Evolutionary conservation across 2,797 vertebrate genomes (phyloP), one percentile per base, ranked within the genome.

Genomic region (Lophius americanus): DNA sequence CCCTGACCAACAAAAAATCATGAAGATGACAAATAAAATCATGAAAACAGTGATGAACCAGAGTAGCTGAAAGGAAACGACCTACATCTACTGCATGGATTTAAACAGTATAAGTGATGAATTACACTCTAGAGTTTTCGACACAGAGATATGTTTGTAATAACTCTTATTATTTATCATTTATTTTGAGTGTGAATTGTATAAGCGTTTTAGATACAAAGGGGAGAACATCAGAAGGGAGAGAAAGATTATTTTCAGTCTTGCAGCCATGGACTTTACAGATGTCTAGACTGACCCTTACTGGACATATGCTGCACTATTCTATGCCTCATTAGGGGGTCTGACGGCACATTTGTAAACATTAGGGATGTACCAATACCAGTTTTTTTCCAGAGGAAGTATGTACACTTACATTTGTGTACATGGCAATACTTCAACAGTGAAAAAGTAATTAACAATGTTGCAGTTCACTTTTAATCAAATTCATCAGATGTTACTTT

Each of bases 241-340:
- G 23, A 23, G 23, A 23, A 23, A 70, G 77, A 83, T 79, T 83
- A 81, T 44, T 76, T 64, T 74, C 50, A 50, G 14, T 60, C 47
- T 58, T 52, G 41, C 63, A 68, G 72, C 76, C 53, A 42, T 57
- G 59, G 64, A 42, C 53, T 11, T 53, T 23, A 23, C 23, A 60
- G 9, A 53, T 48, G 63, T 80, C 68, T 62, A 65, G 53, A 59
- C 67, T 50, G 68, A 75, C 46, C 41, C 42, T 47, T 13, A 58
- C 75, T 9, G 64, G 51, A 42, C 60, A 64, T 49, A 33, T 49
- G 60, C 60, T 54, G 63, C 8, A 59, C 53, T 46, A 51, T 39
- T 49, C 60, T 9, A 38, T 51, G 62, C 41, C 44, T 44, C 33
- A 70, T 68, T 73, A 23, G 23, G 50, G 9, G 7, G 36, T 9